These are phyloP conservation scores for Acromyrmex charruanus DNA, from an alignment of 1,140 invertebrate species.

Conservation along the genomic window DNA sequence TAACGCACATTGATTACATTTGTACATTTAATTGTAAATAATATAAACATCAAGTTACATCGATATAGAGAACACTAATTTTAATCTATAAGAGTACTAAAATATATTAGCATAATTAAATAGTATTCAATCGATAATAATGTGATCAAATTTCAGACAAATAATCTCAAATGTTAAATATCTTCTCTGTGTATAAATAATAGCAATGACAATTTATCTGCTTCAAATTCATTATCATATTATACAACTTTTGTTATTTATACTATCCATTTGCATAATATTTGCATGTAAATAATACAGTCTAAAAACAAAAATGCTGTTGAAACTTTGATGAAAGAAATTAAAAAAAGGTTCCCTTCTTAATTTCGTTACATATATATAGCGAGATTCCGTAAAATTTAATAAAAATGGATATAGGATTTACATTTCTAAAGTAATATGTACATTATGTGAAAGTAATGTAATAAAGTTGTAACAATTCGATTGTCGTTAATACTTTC, in stretches of 20 bases:
- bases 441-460: background rate
- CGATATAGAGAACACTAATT: background rate
- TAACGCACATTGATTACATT: background rate
- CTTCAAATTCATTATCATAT: constrained; percentile 18
- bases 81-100: background rate
- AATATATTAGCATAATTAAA: background rate
- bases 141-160: constrained; percentile 24
- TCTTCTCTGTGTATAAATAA: constrained; percentile 13
- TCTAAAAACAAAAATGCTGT: background rate
- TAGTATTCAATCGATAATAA: background rate
- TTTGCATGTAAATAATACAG: constrained; percentile 28
- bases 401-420: background rate
- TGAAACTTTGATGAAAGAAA: background rate
- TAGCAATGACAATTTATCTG: background rate
- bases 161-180: constrained; percentile 2
- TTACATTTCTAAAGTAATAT: background rate
- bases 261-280: constrained; percentile 31
- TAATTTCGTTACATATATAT: background rate
- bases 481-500: background rate
- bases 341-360: background rate
- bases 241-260: constrained; percentile 18
- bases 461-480: background rate
- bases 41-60: background rate
- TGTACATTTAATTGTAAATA: background rate
- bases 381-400: background rate